phyloP scores from a whole-genome alignment of 2,113 vertebrate species.

The Lontra canadensis region DNA sequence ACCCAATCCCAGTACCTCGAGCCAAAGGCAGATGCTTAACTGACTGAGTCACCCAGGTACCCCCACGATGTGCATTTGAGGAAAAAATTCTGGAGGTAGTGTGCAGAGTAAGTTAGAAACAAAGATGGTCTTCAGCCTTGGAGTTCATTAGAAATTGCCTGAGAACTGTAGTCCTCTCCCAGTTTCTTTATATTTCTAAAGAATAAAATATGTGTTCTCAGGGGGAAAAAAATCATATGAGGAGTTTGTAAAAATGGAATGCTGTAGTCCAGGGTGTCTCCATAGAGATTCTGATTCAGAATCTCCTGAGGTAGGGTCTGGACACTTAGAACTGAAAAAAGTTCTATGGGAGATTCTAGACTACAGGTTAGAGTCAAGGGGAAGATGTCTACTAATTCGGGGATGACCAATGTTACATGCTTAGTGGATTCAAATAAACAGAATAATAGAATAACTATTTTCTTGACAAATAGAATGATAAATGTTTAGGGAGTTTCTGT shows the following conservation, averaged over 20 bases:
- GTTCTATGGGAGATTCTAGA: not conserved
- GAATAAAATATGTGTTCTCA: conserved; percentile 24
- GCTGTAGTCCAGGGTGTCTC: not conserved
- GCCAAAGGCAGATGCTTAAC: no score
- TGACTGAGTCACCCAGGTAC: no score
- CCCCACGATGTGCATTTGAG: not conserved
- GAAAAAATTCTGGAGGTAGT: conserved; percentile 7
- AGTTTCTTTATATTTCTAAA: conserved; percentile 22
- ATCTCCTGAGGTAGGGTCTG: not conserved
- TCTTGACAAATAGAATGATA: conserved; percentile 43
- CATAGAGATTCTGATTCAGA: not conserved
- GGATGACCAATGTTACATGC: conserved; percentile 6
- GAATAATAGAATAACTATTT: conserved; percentile 26
- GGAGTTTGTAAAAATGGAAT: not conserved
- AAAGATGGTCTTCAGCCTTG: not conserved
- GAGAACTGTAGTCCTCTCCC: not conserved
- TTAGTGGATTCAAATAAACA: conserved; percentile 46
- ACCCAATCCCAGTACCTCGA: no score
- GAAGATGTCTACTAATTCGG: not conserved
- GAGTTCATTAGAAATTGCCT: not conserved
- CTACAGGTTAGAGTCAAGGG: not conserved
- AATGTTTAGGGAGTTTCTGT: conserved; percentile 25
- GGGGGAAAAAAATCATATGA: not conserved
- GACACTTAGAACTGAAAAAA: not conserved
- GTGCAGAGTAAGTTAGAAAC: not conserved